phyloP scores from a whole-genome alignment of 2,888 invertebrate genomes.

The Andrena fulva region DNA sequence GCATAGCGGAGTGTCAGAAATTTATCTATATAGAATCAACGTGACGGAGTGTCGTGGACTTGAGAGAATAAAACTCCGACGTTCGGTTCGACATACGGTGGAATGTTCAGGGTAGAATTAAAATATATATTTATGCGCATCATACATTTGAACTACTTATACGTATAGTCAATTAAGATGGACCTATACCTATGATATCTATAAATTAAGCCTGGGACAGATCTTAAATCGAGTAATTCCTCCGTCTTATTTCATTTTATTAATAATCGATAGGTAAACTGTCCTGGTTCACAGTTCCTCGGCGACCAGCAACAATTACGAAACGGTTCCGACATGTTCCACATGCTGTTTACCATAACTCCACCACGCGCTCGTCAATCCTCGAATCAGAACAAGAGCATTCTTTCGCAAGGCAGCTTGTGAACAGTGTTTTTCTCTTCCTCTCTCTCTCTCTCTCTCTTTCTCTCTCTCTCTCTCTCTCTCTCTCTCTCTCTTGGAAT shows the following conservation, averaged over 20 bases:
- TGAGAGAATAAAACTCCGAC: slow-evolving; percentile 2
- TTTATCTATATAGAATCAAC: background rate
- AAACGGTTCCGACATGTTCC: slow-evolving; percentile 59
- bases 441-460: background rate
- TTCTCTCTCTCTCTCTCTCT: slow-evolving; percentile 13
- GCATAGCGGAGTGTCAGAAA: no score
- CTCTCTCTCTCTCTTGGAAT: slow-evolving; percentile 39
- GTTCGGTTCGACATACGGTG: slow-evolving; percentile 3
- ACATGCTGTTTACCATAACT: slow-evolving; percentile 35
- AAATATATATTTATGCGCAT: slow-evolving; percentile 48
- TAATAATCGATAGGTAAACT: slow-evolving; percentile 75
- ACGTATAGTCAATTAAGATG: slow-evolving; percentile 21
- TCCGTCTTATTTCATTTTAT: slow-evolving; percentile 71
- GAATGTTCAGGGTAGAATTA: slow-evolving; percentile 38
- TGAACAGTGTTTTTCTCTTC: slow-evolving; percentile 68
- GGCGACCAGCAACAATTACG: slow-evolving; percentile 60
- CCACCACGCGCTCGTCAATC: slow-evolving; percentile 39
- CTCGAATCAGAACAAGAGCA: slow-evolving; percentile 56
- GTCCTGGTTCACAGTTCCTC: slow-evolving; percentile 64
- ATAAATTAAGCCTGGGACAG: slow-evolving; percentile 46
- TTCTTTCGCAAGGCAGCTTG: slow-evolving; percentile 75
- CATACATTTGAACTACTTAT: slow-evolving; percentile 40
- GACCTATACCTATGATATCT: slow-evolving; percentile 20
- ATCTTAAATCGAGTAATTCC: slow-evolving; percentile 38
- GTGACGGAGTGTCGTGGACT: background rate